These are phyloP conservation scores for Silurus aristotelis DNA, from an alignment of 2,797 vertebrate genomes.

Conservation along the genomic window DNA sequence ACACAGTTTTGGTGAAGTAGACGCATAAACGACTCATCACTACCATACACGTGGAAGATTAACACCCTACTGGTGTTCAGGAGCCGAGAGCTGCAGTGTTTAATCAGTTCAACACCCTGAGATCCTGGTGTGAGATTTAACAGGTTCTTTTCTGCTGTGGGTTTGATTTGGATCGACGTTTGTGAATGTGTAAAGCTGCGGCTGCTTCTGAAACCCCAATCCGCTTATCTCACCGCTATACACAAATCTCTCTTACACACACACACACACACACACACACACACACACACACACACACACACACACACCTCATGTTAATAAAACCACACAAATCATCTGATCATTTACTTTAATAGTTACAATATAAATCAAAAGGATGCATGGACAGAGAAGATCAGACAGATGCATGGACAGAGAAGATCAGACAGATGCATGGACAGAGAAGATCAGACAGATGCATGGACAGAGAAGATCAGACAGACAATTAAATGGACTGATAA, in stretches of 20 bases:
- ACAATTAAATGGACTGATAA: neutral
- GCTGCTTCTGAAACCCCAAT: neutral
- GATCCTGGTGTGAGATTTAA: neutral
- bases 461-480: neutral
- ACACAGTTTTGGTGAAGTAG: too few relatives aligned
- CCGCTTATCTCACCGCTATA: neutral
- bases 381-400: too few relatives aligned
- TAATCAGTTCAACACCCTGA: neutral
- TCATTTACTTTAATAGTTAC: constrained; percentile 3
- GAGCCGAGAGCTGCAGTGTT: neutral
- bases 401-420: neutral
- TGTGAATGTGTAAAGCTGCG: neutral
- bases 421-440: neutral
- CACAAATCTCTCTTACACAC: neutral
- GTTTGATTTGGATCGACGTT: neutral
- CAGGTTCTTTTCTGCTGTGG: neutral
- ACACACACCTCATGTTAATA: too few relatives aligned
- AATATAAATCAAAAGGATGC: neutral
- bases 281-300: neutral
- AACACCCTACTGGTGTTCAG: neutral
- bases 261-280: neutral
- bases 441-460: neutral
- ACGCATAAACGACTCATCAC: too few relatives aligned
- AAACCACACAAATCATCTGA: neutral
- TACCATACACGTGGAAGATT: too few relatives aligned